A percentile compares a stretch with the other conserved stretches of the same genome.
These are phyloP conservation scores for Tetranychus truncatus DNA, from an alignment of 2,888 invertebrate genomes.

Conservation along the genomic window DNA sequence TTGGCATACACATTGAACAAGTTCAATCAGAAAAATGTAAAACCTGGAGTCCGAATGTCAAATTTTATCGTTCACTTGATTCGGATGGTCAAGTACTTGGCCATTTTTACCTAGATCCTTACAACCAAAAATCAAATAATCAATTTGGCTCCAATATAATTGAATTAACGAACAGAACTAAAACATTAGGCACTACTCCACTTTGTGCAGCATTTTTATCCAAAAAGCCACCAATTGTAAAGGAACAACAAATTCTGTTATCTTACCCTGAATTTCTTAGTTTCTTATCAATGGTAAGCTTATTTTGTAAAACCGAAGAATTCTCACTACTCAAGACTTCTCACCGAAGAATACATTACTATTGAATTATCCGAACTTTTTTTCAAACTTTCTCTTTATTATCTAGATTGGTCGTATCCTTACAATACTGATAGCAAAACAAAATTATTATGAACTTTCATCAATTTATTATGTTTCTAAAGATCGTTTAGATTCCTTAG, in stretches of 20 bases:
- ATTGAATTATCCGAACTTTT: neutral
- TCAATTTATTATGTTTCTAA: neutral
- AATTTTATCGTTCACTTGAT: neutral
- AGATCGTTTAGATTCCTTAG: constrained; percentile 36
- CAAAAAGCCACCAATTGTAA: neutral
- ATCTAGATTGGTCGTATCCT: neutral
- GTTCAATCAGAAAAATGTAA: neutral
- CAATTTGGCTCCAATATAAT: constrained; percentile 60
- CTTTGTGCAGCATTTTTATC: neutral
- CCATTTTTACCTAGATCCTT: constrained; percentile 28
- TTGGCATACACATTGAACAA: neutral
- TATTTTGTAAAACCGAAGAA: neutral
- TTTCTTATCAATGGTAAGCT: neutral
- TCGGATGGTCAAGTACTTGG: constrained; percentile 36
- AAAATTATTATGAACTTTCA: constrained; percentile 1
- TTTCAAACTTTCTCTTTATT: neutral
- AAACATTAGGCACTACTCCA: neutral
- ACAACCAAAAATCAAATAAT: constrained; percentile 29
- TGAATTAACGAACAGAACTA: constrained; percentile 38
- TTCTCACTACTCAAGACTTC: too few species aligned
- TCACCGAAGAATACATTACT: too few species aligned
- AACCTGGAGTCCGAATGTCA: neutral
- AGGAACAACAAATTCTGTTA: neutral
- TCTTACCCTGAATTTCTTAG: neutral
- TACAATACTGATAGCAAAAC: neutral